These are phyloP conservation scores for Apis mellifera DNA, from an alignment of 1,140 invertebrate genomes.

Conservation along the genomic window Amel_HAv3.1 CM009931.2:582001-582500, in stretches of 20 bases:
- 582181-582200: too few relatives aligned
- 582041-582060: slow-evolving; percentile 47
- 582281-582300: slow-evolving; percentile 66
- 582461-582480: slow-evolving; percentile 43
- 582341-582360: slow-evolving; percentile 19
- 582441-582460: slow-evolving; percentile 68
- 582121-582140: too few relatives aligned
- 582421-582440: slow-evolving; percentile 61
- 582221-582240: slow-evolving; percentile 49
- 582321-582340: slow-evolving; percentile 61
- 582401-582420: slow-evolving; percentile 9
- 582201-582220: too few relatives aligned
- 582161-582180: too few relatives aligned
- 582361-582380: slow-evolving; percentile 45
- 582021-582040: slow-evolving; percentile 44
- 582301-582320: slow-evolving; percentile 51
- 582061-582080: too few relatives aligned
- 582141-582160: too few relatives aligned
- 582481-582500: slow-evolving; percentile 40
- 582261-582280: slow-evolving; percentile 72
- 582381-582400: slow-evolving; percentile 6
- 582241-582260: slow-evolving; percentile 34
- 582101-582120: too few relatives aligned
- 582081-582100: too few relatives aligned
- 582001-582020: slow-evolving; percentile 41